phyloP scores from a whole-genome alignment of 2,113 vertebrate genomes.

The Eubucco bourcierii region DNA sequence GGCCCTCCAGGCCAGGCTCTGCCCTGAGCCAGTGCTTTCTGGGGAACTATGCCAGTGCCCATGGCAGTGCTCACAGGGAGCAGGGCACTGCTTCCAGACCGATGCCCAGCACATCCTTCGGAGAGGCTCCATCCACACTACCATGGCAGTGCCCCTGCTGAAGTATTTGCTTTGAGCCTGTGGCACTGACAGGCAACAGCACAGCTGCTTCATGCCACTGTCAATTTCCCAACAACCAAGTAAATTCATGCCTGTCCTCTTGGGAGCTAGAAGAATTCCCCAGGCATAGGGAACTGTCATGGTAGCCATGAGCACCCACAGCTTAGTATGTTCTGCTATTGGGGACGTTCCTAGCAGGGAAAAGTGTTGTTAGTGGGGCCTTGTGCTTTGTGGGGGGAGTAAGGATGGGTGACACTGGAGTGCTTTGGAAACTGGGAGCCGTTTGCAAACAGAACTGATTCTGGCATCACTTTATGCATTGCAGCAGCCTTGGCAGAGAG shows the following conservation, averaged over 20 bases:
- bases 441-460: neutral
- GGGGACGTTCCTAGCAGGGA: fast-evolving
- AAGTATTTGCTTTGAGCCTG: neutral
- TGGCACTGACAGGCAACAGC: too few relatives aligned
- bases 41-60: neutral
- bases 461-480: neutral
- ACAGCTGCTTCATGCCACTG: fast-evolving
- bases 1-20: fast-evolving
- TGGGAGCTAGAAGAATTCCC: neutral
- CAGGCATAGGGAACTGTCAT: neutral
- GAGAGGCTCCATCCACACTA: neutral
- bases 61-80: fast-evolving
- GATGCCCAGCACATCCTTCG: fast-evolving
- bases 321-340: neutral
- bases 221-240: fast-evolving
- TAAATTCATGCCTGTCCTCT: neutral
- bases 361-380: neutral
- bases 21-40: neutral
- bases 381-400: neutral
- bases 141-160: neutral
- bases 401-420: neutral
- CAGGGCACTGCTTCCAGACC: neutral
- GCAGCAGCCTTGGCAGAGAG: neutral
- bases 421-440: neutral
- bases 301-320: fast-evolving